Evolutionary conservation across 2,113 vertebrate genomes (phyloP).

Genomic region (Monarcha castaneiventris): DNA sequence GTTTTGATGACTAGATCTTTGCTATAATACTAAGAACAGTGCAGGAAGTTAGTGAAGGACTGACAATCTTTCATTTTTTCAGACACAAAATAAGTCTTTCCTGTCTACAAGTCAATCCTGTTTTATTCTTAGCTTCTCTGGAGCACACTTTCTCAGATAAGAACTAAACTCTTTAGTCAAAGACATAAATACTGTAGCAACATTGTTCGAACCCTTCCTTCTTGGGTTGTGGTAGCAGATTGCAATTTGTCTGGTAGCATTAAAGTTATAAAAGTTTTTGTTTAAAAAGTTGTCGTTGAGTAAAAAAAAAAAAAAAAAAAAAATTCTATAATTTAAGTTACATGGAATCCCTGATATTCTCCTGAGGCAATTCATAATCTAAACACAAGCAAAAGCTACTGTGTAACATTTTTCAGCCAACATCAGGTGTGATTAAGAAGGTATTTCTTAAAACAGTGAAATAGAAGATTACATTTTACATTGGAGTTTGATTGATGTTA

Average conservation of each 20-base stretch:
- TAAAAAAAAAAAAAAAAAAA: not conserved
- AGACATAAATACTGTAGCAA: conserved; percentile 39
- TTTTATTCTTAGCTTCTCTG: conserved; percentile 42
- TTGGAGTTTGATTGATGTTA: not conserved
- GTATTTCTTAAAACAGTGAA: not conserved
- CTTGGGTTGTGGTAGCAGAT: conserved; percentile 14
- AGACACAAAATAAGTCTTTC: conserved; percentile 22
- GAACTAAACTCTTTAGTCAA: conserved; percentile 48
- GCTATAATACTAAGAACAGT: not conserved
- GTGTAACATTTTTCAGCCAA: not conserved
- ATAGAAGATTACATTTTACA: not conserved
- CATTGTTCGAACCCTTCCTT: conserved; percentile 26
- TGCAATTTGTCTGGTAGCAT: conserved; percentile 29
- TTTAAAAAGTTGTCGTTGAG: not conserved
- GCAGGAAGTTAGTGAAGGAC: not conserved
- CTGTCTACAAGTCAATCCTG: conserved; percentile 22
- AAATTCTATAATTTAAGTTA: not conserved
- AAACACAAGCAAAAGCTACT: not conserved
- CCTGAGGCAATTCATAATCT: not conserved
- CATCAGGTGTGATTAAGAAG: not conserved
- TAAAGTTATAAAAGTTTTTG: conserved; percentile 32
- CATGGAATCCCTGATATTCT: not conserved
- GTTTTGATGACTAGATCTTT: not conserved
- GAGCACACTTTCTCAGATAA: conserved; percentile 16
- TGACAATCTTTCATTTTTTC: conserved; percentile 12